These are phyloP conservation scores for Myotis yumanensis DNA, from an alignment of 2,113 vertebrate species.

Conservation along the genomic window DNA sequence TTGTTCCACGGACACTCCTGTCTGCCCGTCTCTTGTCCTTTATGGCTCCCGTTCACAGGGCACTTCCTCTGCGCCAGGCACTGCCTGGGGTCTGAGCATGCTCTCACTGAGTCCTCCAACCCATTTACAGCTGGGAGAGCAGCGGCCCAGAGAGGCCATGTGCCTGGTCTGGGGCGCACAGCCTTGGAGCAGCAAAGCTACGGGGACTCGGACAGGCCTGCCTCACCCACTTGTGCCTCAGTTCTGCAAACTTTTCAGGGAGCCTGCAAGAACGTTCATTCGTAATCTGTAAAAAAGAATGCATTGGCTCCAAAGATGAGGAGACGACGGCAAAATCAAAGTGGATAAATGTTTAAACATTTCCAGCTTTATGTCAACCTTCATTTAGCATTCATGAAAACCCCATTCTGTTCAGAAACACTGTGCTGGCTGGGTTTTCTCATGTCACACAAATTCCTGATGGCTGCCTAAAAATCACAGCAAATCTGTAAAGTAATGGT, in stretches of 20 bases:
- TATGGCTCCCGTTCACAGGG: not conserved
- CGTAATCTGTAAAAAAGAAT: not conserved
- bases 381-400: not conserved
- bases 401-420: not conserved
- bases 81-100: not conserved
- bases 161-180: not conserved
- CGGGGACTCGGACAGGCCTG: accelerated
- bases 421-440: slow-evolving; percentile 28
- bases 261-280: not conserved
- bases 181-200: not conserved
- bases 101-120: not conserved
- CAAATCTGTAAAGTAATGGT: not conserved
- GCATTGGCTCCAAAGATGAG: not conserved
- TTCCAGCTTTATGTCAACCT: not conserved
- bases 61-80: too few species aligned
- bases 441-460: not conserved
- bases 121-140: accelerated
- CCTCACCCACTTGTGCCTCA: not conserved
- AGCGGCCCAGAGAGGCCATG: not conserved
- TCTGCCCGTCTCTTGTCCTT: not conserved
- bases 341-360: not conserved
- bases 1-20: accelerated
- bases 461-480: not conserved
- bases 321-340: not conserved
- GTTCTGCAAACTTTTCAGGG: not conserved